A percentile compares a stretch with the other conserved stretches of the same genome.
phyloP scores from a whole-genome alignment of 2,888 invertebrate genomes.

The Calameuta filiformis region DNA sequence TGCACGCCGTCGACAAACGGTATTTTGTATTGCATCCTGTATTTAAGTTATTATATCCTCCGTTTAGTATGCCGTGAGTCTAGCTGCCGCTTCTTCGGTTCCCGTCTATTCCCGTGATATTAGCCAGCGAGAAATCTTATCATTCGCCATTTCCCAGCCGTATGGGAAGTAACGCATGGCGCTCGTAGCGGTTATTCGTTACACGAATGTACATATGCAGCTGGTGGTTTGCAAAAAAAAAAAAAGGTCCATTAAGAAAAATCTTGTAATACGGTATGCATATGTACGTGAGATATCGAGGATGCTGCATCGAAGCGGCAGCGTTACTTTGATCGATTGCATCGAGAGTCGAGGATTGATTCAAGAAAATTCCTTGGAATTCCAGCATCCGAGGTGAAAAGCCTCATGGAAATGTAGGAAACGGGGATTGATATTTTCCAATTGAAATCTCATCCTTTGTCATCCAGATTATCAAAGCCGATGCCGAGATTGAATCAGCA shows the following conservation, averaged over 20 bases:
- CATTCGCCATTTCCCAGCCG: not conserved
- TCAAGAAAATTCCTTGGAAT: not conserved
- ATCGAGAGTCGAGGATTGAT: not conserved
- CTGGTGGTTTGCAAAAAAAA: not conserved
- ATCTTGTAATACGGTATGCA: not conserved
- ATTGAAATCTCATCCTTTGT: not conserved
- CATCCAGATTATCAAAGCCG: not conserved
- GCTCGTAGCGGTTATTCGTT: not conserved
- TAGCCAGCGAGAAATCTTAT: not conserved
- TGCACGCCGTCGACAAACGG: conserved; percentile 30
- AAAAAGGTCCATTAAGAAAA: not conserved
- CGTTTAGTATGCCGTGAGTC: not conserved
- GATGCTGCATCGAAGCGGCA: not conserved
- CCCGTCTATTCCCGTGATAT: not conserved
- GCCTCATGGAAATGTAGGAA: not conserved
- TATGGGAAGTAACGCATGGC: not conserved
- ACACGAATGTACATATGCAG: not conserved
- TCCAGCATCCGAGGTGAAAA: not conserved
- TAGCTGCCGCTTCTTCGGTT: not conserved
- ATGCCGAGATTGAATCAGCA: not conserved
- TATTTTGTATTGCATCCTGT: conserved; percentile 26
- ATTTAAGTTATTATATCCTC: conserved; percentile 5
- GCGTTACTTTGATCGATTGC: not conserved
- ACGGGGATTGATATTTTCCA: not conserved
- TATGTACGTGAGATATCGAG: not conserved